Percentiles rank a stretch among this genome's conserved stretches.
phyloP scores from a whole-genome alignment of 2,797 vertebrate species.

The Gallinago nigripennis region DNA sequence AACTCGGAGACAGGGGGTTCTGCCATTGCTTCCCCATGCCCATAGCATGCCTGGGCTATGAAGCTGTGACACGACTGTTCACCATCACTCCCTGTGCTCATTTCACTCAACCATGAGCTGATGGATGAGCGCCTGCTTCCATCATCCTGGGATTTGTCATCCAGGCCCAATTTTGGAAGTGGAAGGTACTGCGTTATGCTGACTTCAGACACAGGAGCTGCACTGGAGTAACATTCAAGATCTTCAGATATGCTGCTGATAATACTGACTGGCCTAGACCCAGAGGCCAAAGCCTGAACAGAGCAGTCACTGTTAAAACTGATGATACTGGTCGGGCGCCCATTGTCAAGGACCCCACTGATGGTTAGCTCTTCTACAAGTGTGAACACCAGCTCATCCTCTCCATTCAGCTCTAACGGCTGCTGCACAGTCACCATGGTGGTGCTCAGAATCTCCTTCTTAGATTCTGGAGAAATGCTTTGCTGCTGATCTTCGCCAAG shows the following conservation, averaged over 20 bases:
- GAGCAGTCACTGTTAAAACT: constrained; percentile 90
- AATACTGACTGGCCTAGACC: constrained; percentile 90
- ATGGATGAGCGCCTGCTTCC: constrained; percentile 86
- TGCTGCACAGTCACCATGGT: constrained; percentile 95
- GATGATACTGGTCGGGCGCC: constrained; percentile 88
- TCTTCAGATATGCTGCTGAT: constrained; percentile 93
- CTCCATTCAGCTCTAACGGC: constrained; percentile 91
- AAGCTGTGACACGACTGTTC: constrained; percentile 85
- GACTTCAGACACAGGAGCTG: constrained; percentile 74
- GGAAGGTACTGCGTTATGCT: constrained; percentile 78
- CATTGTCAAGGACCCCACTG: constrained; percentile 84
- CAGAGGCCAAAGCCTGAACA: constrained; percentile 79
- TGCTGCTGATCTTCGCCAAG: constrained; percentile 57
- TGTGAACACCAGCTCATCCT: constrained; percentile 96
- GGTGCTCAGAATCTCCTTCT: constrained; percentile 87
- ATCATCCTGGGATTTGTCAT: constrained; percentile 77
- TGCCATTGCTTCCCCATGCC: constrained; percentile 88
- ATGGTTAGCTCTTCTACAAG: constrained; percentile 96
- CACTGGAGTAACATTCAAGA: constrained; percentile 78
- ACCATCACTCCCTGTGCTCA: constrained; percentile 79
- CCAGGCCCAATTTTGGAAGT: constrained; percentile 75
- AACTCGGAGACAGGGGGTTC: constrained; percentile 77
- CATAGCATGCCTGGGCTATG: constrained; percentile 71
- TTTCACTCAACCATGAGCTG: constrained; percentile 87
- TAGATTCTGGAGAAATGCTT: constrained; percentile 72